A percentile compares a stretch with the other conserved stretches of the same genome.
These are phyloP conservation scores for Fragum fragum DNA, from an alignment of 2,888 invertebrate species.

Conservation along the genomic window DNA sequence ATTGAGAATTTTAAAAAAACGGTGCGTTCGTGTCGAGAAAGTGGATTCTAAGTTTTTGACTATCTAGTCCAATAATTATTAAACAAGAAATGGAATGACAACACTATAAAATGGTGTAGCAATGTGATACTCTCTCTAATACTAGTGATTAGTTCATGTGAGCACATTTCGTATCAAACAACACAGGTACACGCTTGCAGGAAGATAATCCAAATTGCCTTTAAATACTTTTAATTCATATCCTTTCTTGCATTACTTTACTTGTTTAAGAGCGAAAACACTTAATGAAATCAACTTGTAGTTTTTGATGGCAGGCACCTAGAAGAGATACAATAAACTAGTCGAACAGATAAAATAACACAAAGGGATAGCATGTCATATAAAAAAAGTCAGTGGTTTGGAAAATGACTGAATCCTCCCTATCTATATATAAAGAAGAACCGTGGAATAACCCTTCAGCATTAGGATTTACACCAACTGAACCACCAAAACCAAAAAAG, in stretches of 20 bases:
- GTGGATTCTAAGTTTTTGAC: background rate
- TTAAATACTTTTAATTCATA: no score
- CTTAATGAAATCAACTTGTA: no score
- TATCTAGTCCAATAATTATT: background rate
- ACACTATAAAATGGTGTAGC: no score
- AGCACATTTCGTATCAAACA: no score
- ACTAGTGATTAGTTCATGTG: no score
- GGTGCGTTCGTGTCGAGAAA: background rate
- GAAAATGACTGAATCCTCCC: conserved; percentile 13
- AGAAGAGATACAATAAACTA: background rate
- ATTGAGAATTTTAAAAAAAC: no score
- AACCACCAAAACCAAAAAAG: background rate
- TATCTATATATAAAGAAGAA: conserved; percentile 20
- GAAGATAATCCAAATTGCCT: no score
- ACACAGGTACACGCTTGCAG: no score
- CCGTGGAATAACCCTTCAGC: conserved; percentile 22
- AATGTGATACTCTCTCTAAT: no score
- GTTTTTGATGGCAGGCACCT: background rate
- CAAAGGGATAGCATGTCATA: background rate
- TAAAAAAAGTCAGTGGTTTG: background rate
- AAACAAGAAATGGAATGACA: background rate
- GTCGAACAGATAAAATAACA: background rate
- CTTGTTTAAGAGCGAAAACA: no score
- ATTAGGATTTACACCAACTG: background rate
- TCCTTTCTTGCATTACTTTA: no score